Conservation (phyloP, 2,797 vertebrate species). For the Artibeus lituratus region DNA sequence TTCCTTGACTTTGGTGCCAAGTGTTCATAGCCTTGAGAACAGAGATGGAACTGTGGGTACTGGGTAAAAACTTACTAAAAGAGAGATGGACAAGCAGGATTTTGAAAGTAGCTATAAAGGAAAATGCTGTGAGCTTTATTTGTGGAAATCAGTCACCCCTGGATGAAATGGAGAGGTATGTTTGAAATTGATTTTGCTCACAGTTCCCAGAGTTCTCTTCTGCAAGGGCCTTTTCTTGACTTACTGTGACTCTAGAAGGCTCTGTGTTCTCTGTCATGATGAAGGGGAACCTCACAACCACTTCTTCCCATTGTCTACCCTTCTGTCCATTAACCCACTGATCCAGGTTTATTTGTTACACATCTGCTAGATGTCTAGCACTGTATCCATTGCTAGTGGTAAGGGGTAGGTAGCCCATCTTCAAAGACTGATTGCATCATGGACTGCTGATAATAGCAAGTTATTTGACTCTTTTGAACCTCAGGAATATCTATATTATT, state of each 20-base stretch:
- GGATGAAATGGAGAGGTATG: slow-evolving; percentile 65
- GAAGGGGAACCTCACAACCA: background rate
- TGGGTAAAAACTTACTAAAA: background rate
- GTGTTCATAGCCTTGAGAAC: background rate
- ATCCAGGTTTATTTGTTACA: background rate
- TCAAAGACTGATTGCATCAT: background rate
- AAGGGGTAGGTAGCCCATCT: background rate
- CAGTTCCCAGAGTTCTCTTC: slow-evolving; percentile 46
- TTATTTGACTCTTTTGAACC: background rate
- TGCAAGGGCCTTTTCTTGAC: slow-evolving; percentile 2
- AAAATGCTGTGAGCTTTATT: slow-evolving; percentile 69
- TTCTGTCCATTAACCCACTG: background rate
- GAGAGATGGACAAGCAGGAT: slow-evolving; percentile 37
- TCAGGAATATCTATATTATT: background rate
- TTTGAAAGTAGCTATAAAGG: slow-evolving; percentile 55
- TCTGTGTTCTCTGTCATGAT: slow-evolving; percentile 7
- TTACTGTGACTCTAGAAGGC: slow-evolving; percentile 29
- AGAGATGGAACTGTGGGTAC: background rate
- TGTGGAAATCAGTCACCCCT: slow-evolving; percentile 52
- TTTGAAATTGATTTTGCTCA: slow-evolving; percentile 77
- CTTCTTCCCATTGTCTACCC: background rate
- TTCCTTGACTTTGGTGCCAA: background rate
- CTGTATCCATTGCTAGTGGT: background rate
- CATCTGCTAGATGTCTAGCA: background rate
- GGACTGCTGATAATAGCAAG: background rate